Percentiles rank a stretch among this genome's conserved stretches.
Conservation (phyloP, 2,113 vertebrate species). For the Rafetus swinhoei region DNA sequence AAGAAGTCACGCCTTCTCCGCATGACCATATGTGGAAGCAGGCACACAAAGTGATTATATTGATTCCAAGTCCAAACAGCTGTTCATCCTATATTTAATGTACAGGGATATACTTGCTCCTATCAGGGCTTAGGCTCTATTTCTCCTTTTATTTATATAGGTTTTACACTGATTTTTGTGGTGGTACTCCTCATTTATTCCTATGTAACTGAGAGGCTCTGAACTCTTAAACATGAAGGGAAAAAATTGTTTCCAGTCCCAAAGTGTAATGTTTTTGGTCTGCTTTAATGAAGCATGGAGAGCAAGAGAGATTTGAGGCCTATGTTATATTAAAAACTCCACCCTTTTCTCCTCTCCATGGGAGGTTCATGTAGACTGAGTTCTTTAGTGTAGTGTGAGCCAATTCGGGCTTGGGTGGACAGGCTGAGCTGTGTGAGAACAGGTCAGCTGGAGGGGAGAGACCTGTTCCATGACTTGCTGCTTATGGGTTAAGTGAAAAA, state of each 20-base stretch:
- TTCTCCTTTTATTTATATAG: neutral
- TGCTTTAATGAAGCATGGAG: neutral
- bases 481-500: constrained; percentile 28
- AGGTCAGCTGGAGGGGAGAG: constrained; percentile 36
- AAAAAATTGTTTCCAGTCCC: no score
- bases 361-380: neutral
- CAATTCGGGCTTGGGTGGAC: neutral
- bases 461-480: neutral
- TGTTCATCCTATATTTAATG: constrained; percentile 45
- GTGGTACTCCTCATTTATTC: neutral
- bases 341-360: neutral
- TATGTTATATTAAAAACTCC: neutral
- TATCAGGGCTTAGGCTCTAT: neutral
- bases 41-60: neutral
- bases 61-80: constrained; percentile 54
- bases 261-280: neutral
- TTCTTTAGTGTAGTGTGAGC: neutral
- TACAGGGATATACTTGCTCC: constrained; percentile 39
- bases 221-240: neutral
- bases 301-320: neutral
- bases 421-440: constrained; percentile 49
- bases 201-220: neutral
- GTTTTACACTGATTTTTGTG: neutral
- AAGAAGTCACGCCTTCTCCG: neutral
- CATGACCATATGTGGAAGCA: constrained; percentile 50